These are phyloP conservation scores for Megaptera novaeangliae DNA, from an alignment of 2,113 vertebrate genomes.

Conservation along the genomic window DNA sequence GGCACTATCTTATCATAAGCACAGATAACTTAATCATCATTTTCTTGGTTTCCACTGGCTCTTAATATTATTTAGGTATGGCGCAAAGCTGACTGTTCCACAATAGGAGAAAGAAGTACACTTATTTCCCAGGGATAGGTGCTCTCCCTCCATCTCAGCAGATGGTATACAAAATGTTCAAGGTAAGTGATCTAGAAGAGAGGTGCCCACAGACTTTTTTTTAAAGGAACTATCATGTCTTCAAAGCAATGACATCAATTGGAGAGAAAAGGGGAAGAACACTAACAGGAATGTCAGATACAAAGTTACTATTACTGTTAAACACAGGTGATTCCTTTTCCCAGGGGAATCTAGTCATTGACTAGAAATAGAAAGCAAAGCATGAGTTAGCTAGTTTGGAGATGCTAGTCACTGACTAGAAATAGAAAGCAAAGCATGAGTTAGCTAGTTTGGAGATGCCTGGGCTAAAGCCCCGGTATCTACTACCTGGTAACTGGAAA, in stretches of 20 bases:
- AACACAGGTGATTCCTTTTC: background rate
- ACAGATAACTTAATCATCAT: background rate
- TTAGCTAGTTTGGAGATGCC: background rate
- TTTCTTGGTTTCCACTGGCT: background rate
- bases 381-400: background rate
- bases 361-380: background rate
- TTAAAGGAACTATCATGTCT: background rate
- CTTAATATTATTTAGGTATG: background rate
- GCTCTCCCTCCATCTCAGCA: background rate
- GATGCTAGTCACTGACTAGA: background rate
- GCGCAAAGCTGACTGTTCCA: background rate
- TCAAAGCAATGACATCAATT: constrained; percentile 3
- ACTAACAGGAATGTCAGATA: background rate
- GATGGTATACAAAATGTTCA: background rate
- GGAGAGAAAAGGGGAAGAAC: background rate
- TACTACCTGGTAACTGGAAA: background rate
- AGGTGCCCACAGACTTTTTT: background rate
- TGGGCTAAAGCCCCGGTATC: background rate
- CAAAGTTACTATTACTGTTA: background rate
- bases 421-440: background rate
- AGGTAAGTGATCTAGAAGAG: background rate
- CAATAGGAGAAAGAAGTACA: background rate
- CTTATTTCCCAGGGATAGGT: background rate
- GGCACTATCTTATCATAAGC: background rate
- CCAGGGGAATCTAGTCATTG: background rate